Conservation (phyloP, 2,797 vertebrate species). For the Halcyon smyrnensis region DNA sequence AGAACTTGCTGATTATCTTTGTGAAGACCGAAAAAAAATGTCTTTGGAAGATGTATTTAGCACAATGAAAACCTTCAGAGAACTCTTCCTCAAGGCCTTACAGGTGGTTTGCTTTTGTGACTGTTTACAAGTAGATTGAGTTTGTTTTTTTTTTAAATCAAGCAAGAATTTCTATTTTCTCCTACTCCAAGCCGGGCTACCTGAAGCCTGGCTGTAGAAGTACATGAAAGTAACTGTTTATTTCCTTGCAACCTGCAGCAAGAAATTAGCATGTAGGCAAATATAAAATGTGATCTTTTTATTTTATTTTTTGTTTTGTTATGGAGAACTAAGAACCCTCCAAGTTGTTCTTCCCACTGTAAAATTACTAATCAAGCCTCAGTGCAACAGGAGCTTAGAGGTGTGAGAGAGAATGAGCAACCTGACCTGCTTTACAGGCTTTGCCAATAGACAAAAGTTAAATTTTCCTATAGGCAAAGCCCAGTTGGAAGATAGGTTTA, state of each 20-base stretch:
- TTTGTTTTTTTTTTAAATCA: background rate
- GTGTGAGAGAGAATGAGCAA: background rate
- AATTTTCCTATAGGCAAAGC: background rate
- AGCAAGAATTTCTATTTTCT: background rate
- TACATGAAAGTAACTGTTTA: background rate
- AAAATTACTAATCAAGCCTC: background rate
- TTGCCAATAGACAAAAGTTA: background rate
- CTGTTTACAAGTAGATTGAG: background rate
- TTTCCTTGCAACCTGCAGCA: background rate
- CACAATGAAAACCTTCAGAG: slow-evolving; percentile 90
- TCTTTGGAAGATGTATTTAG: slow-evolving; percentile 89
- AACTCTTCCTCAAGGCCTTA: slow-evolving; percentile 86
- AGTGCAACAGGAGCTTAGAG: background rate
- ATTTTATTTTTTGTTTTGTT: background rate
- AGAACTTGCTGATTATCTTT: slow-evolving; percentile 89
- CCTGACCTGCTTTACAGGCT: background rate
- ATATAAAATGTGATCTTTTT: background rate
- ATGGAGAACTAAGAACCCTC: background rate
- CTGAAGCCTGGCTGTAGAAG: background rate
- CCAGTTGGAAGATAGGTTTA: background rate
- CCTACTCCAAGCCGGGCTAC: background rate
- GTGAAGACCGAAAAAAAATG: slow-evolving; percentile 86
- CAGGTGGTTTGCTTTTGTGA: slow-evolving; percentile 86
- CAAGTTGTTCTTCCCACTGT: background rate
- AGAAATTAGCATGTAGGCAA: background rate